Conservation (phyloP, 2,888 invertebrate species). For the Rhynchonema sp. region DNA sequence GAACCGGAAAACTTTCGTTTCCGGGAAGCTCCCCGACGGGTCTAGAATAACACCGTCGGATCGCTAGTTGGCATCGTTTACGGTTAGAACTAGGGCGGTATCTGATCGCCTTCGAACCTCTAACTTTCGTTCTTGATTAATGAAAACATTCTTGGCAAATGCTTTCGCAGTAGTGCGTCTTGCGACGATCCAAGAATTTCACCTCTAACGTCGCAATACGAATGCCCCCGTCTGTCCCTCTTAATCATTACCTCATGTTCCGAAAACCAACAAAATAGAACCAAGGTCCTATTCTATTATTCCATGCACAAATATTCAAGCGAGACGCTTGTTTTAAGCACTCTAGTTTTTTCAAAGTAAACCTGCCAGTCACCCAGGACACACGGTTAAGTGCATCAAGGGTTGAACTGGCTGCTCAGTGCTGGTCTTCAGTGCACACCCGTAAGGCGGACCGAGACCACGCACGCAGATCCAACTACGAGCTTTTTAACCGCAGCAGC, state of each 20-base stretch:
- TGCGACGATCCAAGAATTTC: neutral
- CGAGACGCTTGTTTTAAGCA: neutral
- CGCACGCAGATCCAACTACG: neutral
- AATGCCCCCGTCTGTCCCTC: neutral
- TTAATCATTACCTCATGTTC: neutral
- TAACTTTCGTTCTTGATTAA: neutral
- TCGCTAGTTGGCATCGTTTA: constrained; percentile 23
- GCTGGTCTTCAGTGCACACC: constrained; percentile 14
- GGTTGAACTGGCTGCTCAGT: constrained; percentile 12
- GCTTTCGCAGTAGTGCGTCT: neutral
- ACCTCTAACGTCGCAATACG: neutral
- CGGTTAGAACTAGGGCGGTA: neutral
- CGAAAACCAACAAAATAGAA: neutral
- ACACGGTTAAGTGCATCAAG: constrained; percentile 28
- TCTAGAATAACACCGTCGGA: constrained; percentile 41
- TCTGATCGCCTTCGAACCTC: neutral
- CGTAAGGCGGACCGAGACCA: constrained; percentile 12
- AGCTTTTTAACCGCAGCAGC: neutral
- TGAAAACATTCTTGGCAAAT: neutral
- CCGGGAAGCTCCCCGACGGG: constrained; percentile 34
- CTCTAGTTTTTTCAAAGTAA: neutral
- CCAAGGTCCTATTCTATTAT: neutral
- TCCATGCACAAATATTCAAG: neutral
- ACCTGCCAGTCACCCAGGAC: neutral
- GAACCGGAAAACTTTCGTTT: neutral